phyloP scores from a whole-genome alignment of 2,888 invertebrate genomes.

The Meiosimyza platycephala region DNA sequence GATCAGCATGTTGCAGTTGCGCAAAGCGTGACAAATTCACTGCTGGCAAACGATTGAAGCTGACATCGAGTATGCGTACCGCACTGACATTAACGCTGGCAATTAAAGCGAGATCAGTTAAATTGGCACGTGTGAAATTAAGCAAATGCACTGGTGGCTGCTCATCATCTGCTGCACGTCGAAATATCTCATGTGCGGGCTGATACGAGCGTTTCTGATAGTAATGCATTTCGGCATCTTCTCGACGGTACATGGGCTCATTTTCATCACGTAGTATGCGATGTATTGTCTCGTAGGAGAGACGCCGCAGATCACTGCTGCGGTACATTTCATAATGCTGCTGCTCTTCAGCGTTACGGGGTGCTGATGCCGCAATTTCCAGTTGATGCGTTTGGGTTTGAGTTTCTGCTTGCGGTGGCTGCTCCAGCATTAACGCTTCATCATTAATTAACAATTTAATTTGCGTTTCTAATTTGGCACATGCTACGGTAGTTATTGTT shows the following conservation, averaged over 20 bases:
- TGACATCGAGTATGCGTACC: slow-evolving; percentile 51
- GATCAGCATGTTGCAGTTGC: slow-evolving; percentile 49
- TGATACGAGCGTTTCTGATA: slow-evolving; percentile 53
- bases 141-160: slow-evolving; percentile 21
- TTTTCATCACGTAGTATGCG: slow-evolving; percentile 64
- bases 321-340: slow-evolving; percentile 51
- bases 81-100: slow-evolving; percentile 10
- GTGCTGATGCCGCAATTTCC: not conserved
- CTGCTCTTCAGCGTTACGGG: slow-evolving; percentile 49
- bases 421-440: slow-evolving; percentile 46
- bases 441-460: slow-evolving; percentile 51
- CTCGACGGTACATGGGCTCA: slow-evolving; percentile 57
- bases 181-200: slow-evolving; percentile 46
- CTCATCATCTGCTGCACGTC: slow-evolving; percentile 41
- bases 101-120: slow-evolving; percentile 22
- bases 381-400: not conserved
- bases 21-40: slow-evolving; percentile 48
- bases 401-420: slow-evolving; percentile 37
- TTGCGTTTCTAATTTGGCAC: slow-evolving; percentile 52
- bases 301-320: slow-evolving; percentile 53
- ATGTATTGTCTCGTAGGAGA: slow-evolving; percentile 62
- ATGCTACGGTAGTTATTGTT: slow-evolving; percentile 38
- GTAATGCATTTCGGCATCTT: slow-evolving; percentile 55
- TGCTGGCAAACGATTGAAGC: slow-evolving; percentile 50
- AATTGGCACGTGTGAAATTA: slow-evolving; percentile 29